These are phyloP conservation scores for Apogon hyalosoma DNA, from an alignment of 2,797 vertebrate species.

Conservation along the genomic window DNA sequence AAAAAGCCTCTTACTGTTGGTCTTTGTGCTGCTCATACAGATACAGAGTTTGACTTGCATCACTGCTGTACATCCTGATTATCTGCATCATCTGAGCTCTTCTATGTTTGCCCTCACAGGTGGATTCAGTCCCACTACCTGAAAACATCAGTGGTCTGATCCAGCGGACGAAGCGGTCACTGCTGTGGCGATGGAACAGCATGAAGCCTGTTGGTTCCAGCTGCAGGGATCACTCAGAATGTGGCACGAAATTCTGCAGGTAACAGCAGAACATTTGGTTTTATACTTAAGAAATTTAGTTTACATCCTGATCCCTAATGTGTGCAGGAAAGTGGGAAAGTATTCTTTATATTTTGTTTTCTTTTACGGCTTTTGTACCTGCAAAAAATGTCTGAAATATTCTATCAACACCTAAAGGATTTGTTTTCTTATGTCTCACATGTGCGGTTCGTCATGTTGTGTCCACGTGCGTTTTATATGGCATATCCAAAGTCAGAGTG, in stretches of 20 bases:
- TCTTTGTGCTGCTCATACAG: neutral
- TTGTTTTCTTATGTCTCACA: neutral
- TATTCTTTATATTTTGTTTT: too few species aligned
- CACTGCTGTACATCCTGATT: neutral
- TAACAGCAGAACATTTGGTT: conserved; percentile 37
- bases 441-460: conserved; percentile 1
- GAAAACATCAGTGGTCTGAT: conserved; percentile 72
- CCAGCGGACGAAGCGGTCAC: conserved; percentile 80
- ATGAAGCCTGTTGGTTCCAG: conserved; percentile 82
- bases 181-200: conserved; percentile 87
- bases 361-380: too few species aligned
- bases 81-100: neutral
- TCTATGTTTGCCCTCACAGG: conserved; percentile 61
- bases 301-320: neutral
- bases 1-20: neutral
- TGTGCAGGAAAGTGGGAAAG: too few species aligned
- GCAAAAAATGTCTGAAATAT: neutral
- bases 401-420: neutral
- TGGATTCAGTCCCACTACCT: conserved; percentile 69
- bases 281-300: neutral
- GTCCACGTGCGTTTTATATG: conserved; percentile 32
- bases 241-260: conserved; percentile 85
- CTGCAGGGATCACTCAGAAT: conserved; percentile 82
- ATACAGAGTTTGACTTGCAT: neutral
- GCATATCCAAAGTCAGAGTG: conserved; percentile 16